Evolutionary conservation across 2,113 vertebrate genomes (phyloP).

Genomic region (Aegotheles bennettii): DNA sequence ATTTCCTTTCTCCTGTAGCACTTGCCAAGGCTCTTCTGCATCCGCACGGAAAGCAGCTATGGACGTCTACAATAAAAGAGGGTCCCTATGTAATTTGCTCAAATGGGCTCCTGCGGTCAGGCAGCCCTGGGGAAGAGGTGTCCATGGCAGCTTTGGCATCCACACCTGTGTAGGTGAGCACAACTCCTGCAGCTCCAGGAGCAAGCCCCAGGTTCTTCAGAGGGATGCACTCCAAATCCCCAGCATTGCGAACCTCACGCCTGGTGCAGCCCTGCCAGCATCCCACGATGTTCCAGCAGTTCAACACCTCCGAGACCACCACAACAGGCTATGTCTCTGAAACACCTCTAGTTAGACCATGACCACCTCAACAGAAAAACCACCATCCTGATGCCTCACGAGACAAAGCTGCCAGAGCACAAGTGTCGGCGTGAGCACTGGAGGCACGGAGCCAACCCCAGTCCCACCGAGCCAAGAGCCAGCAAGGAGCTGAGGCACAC

Average conservation of each 20-base stretch:
- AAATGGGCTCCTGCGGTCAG: background rate
- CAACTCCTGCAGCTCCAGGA: no score
- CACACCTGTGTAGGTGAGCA: fast-evolving
- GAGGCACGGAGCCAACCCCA: background rate
- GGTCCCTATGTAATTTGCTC: background rate
- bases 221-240: background rate
- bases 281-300: fast-evolving
- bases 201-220: background rate
- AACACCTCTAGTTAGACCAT: background rate
- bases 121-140: background rate
- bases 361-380: background rate
- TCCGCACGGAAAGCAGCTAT: background rate
- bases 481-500: background rate
- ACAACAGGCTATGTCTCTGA: fast-evolving
- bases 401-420: background rate
- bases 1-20: background rate
- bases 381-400: background rate
- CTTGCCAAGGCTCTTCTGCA: background rate
- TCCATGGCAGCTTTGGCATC: background rate
- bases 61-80: background rate
- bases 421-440: fast-evolving
- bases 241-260: fast-evolving
- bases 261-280: background rate
- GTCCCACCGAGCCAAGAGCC: background rate
- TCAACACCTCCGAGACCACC: background rate